phyloP scores from a whole-genome alignment of 2,888 invertebrate genomes.

The Tipula lateralis region DNA sequence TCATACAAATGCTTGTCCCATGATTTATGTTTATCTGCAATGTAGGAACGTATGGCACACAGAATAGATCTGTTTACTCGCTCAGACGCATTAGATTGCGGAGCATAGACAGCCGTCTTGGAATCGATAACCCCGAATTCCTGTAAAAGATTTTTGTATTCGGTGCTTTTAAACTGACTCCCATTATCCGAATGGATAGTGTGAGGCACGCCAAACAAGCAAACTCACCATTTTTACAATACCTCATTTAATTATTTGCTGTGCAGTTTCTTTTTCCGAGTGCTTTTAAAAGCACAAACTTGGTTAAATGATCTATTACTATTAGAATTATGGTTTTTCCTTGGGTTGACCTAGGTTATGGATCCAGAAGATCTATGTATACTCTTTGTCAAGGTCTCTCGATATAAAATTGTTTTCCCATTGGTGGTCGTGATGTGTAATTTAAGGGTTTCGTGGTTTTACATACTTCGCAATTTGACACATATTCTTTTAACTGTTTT shows the following conservation, averaged over 20 bases:
- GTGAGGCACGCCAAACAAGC: constrained; percentile 27
- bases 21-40: constrained; percentile 34
- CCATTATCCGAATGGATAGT: constrained; percentile 39
- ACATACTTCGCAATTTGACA: too few species aligned
- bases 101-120: constrained; percentile 38
- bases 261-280: constrained; percentile 28
- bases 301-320: constrained; percentile 32
- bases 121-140: constrained; percentile 34
- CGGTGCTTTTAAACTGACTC: constrained; percentile 35
- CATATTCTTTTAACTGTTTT: too few species aligned
- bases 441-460: too few species aligned
- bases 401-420: too few species aligned
- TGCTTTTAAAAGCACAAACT: constrained; percentile 32
- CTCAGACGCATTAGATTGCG: constrained; percentile 41
- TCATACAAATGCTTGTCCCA: constrained; percentile 39
- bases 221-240: constrained; percentile 37
- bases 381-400: background rate
- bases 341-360: background rate
- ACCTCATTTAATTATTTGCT: constrained; percentile 28
- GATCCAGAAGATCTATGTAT: background rate
- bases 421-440: too few species aligned
- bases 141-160: constrained; percentile 30
- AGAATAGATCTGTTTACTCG: constrained; percentile 39
- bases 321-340: constrained; percentile 31
- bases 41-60: constrained; percentile 38